phyloP scores from a whole-genome alignment of 2,888 invertebrate species.

The Yponomeuta evonymella region DNA sequence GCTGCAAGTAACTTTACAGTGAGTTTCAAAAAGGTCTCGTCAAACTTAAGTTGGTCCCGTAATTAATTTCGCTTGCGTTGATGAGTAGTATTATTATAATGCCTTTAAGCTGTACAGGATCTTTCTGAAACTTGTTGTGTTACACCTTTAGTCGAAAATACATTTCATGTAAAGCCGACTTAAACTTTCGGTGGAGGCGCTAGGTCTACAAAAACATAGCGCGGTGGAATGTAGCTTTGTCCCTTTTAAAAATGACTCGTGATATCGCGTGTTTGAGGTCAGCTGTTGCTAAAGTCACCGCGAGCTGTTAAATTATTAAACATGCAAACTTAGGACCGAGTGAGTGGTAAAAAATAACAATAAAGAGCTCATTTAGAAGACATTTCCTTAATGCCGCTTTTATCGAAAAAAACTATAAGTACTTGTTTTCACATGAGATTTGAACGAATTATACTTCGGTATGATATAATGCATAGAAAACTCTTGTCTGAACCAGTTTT shows the following conservation, averaged over 20 bases:
- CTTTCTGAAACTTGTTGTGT: too few relatives aligned
- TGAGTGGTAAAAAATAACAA: conserved; percentile 12
- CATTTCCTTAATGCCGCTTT: not conserved
- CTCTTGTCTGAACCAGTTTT: not conserved
- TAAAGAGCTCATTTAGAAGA: conserved; percentile 10
- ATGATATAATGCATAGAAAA: not conserved
- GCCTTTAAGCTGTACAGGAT: too few relatives aligned
- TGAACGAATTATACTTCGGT: not conserved
- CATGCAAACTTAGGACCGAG: conserved; percentile 13
- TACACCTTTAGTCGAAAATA: too few relatives aligned
- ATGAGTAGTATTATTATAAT: too few relatives aligned
- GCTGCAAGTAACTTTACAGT: too few relatives aligned
- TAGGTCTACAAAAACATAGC: not conserved
- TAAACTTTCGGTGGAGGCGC: not conserved
- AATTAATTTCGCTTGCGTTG: too few relatives aligned
- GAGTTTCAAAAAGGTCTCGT: too few relatives aligned
- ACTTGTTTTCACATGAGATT: too few relatives aligned
- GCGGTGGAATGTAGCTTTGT: not conserved
- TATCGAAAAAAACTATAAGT: too few relatives aligned
- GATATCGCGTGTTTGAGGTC: conserved; percentile 14
- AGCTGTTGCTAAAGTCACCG: conserved; percentile 9
- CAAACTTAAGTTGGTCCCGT: too few relatives aligned
- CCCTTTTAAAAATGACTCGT: conserved; percentile 10
- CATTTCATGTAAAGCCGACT: too few relatives aligned
- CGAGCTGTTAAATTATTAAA: conserved; percentile 12